Conservation (phyloP, 2,797 vertebrate genomes). For the Mionectes olivaceus region DNA sequence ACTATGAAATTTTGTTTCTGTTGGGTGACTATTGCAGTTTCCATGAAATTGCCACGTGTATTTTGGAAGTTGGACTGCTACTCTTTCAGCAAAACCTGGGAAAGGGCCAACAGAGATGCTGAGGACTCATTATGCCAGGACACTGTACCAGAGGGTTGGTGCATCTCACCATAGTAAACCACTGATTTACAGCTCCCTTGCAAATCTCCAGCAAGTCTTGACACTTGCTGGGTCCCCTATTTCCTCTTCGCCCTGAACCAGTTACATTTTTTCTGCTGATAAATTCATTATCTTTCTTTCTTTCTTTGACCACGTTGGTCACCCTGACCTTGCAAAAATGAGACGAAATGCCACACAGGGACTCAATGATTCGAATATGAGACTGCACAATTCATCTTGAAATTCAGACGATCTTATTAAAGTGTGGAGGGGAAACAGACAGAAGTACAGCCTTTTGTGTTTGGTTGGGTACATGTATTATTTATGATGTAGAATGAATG, state of each 20-base stretch:
- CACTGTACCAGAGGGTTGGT: not conserved
- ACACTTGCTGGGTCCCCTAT: not conserved
- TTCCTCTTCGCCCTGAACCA: not conserved
- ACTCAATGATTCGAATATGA: constrained; percentile 56
- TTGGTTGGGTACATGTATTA: constrained; percentile 51
- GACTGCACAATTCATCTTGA: constrained; percentile 47
- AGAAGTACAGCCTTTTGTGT: constrained; percentile 47
- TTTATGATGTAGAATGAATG: constrained; percentile 61
- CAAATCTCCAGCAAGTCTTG: not conserved
- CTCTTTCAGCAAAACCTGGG: not conserved
- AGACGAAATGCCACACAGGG: constrained; percentile 32
- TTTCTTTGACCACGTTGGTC: not conserved
- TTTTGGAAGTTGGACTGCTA: not conserved
- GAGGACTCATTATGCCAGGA: not conserved
- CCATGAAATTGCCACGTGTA: not conserved
- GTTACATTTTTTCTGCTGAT: not conserved
- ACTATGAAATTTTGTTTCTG: not conserved
- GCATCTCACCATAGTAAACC: not conserved
- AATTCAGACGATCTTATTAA: constrained; percentile 50
- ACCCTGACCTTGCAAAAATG: not conserved
- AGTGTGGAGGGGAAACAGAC: constrained; percentile 15
- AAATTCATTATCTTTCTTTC: constrained; percentile 23
- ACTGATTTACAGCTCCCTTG: not conserved
- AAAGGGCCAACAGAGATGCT: not conserved
- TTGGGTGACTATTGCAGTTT: not conserved